A percentile compares a stretch with the other conserved stretches of the same genome.
These are phyloP conservation scores for Paradoxurus hermaphroditus DNA, from an alignment of 2,113 vertebrate genomes.

Conservation along the genomic window DNA sequence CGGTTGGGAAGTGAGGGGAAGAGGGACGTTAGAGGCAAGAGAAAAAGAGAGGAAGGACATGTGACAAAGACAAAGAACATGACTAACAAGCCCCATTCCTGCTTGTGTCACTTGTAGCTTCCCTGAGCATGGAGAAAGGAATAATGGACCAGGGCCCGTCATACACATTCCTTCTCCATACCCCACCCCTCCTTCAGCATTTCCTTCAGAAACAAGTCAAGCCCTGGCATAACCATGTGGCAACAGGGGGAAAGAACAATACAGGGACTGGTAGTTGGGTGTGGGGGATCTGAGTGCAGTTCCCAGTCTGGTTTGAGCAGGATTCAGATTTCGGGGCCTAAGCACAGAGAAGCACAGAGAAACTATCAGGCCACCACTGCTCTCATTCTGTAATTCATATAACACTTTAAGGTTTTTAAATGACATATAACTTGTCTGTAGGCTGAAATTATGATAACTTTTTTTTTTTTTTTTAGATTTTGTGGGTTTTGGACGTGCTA, in stretches of 20 bases:
- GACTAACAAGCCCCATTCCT: background rate
- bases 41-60: background rate
- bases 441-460: background rate
- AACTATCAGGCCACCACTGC: background rate
- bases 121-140: background rate
- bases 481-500: background rate
- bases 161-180: background rate
- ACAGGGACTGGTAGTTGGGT: background rate
- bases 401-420: background rate
- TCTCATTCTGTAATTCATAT: background rate
- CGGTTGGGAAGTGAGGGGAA: background rate
- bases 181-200: background rate
- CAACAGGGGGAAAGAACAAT: background rate
- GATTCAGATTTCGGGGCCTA: background rate
- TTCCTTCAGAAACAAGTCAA: background rate
- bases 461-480: background rate
- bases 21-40: background rate
- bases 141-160: fast-evolving
- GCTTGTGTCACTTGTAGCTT: background rate
- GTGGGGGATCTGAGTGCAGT: background rate
- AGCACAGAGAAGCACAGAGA: background rate
- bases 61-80: background rate
- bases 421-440: background rate
- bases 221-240: too few relatives aligned
- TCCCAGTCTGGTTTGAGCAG: background rate